These are phyloP conservation scores for Agonopterix arenella DNA, from an alignment of 2,888 invertebrate species.

Conservation along the genomic window DNA sequence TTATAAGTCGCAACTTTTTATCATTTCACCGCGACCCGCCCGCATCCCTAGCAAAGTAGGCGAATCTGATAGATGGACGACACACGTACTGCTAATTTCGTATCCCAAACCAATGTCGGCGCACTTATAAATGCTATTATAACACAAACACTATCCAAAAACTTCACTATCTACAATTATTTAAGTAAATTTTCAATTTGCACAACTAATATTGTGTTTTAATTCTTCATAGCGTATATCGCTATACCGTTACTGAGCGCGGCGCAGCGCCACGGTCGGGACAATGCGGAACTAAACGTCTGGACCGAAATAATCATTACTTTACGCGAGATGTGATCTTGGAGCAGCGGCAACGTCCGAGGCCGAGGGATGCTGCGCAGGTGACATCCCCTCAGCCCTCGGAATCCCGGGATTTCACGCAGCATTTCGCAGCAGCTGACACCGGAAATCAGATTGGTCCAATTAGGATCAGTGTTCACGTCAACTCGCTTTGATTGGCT, in stretches of 20 bases:
- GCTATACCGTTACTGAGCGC: constrained; percentile 41
- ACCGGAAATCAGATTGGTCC: constrained; percentile 62
- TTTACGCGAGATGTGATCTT: constrained; percentile 75
- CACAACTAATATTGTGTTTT: constrained; percentile 57
- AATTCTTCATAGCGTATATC: constrained; percentile 51
- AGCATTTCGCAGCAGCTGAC: constrained; percentile 52
- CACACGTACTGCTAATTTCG: constrained; percentile 11
- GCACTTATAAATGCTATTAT: constrained; percentile 2
- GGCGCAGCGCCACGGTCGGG: constrained; percentile 58
- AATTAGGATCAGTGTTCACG: constrained; percentile 45
- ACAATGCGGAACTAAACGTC: constrained; percentile 62
- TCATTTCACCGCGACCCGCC: constrained; percentile 19
- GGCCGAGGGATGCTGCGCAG: constrained; percentile 56
- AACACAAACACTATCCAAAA: constrained; percentile 10
- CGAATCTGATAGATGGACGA: constrained; percentile 35
- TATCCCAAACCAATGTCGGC: constrained; percentile 1
- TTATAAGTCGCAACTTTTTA: constrained; percentile 2
- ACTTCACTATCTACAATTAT: constrained; percentile 1
- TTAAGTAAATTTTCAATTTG: constrained; percentile 44
- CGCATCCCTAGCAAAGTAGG: constrained; percentile 35
- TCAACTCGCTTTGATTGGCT: constrained; percentile 44
- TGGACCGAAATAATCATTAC: constrained; percentile 77
- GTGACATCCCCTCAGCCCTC: constrained; percentile 48
- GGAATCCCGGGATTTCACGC: constrained; percentile 69
- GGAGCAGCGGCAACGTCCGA: constrained; percentile 37